Base-by-base conservation (phyloP, 53 echinoderm and acorn worm species). In the Temnopleurus reevesii region DNA sequence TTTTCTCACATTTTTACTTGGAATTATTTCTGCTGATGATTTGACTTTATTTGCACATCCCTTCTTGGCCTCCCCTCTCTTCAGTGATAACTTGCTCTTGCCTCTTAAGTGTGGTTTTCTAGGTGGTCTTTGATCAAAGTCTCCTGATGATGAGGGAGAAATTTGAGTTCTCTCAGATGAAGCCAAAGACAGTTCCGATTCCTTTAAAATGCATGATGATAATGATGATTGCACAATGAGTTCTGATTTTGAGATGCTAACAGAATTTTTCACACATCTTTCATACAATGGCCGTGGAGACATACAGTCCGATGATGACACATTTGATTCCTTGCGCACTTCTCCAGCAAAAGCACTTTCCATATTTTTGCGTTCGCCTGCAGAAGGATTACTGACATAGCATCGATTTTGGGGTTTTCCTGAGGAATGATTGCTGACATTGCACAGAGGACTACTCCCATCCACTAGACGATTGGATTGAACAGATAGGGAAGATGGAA, bases 71-170 rank as follows among this genome's bases (percentile, higher is more conserved):
- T 71, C 71, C n/a, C 2, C 13, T 79, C 79, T 79, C 43, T 49
- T 79, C 49, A 79, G 31, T 46, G 79, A 79, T 25, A 79, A 30
- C 19, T 79, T 79, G 79, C 23, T 79, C 17, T 17, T 49, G 13
- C 47, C 15, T 8, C 13, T 46, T 1, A n/a, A 1, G 23, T 79
- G 19, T 47, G 9, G 12, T 28, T 28, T 79, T 13, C 29, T 79
- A 13, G 15, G 28, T 17, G 47, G 30, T 29, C 30, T 79, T 5
- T 47, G 18, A 79, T 79, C 79, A 49, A 79, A 79, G 49, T 79
- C 79, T 17, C 79, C 79, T 47, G 79, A 79, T 30, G 79, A 79
- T 28, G 79, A 79, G 7, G 79, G 79, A n/a, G 79, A 79, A 23
- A 36, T 71, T 71, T 43, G 36, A 0, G 41, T 71, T 10, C 8